Conservation (phyloP, 2,888 invertebrate genomes). For the Drosophila conformis region DNA sequence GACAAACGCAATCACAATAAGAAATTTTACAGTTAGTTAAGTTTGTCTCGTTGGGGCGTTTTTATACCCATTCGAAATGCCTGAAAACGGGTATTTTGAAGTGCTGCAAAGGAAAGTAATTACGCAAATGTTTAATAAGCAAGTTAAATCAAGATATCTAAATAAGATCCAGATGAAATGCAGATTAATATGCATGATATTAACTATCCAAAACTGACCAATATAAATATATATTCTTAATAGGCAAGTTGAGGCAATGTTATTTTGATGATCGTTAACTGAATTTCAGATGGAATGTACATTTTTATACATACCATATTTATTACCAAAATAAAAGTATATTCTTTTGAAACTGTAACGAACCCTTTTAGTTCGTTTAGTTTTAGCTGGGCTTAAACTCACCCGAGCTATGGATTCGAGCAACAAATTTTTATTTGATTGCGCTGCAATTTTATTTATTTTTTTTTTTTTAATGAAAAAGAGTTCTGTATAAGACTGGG, state of each 20-base stretch:
- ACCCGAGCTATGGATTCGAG: no score
- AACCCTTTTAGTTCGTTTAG: no score
- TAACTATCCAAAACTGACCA: not conserved
- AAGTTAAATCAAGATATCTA: not conserved
- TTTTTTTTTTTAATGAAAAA: no score
- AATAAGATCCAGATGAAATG: not conserved
- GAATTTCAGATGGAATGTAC: not conserved
- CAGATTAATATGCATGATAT: not conserved
- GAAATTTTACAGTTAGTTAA: slow-evolving; percentile 80
- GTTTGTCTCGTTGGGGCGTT: slow-evolving; percentile 70
- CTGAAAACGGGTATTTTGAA: not conserved
- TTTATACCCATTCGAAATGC: slow-evolving; percentile 18
- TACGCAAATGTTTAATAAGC: not conserved
- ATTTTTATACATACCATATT: not conserved
- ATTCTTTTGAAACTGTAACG: not conserved
- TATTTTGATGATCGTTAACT: not conserved
- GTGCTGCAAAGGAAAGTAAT: not conserved
- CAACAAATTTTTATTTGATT: no score
- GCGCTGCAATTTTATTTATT: not conserved
- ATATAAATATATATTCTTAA: not conserved
- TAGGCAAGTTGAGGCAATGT: not conserved
- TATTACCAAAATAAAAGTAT: not conserved
- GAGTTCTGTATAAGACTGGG: not conserved
- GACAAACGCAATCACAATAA: slow-evolving; percentile 81
- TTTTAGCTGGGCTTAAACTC: no score